Percentiles rank a stretch among this genome's conserved stretches.
phyloP scores from a whole-genome alignment of 2,888 invertebrate genomes.

The Mesorhabditis belari region DNA sequence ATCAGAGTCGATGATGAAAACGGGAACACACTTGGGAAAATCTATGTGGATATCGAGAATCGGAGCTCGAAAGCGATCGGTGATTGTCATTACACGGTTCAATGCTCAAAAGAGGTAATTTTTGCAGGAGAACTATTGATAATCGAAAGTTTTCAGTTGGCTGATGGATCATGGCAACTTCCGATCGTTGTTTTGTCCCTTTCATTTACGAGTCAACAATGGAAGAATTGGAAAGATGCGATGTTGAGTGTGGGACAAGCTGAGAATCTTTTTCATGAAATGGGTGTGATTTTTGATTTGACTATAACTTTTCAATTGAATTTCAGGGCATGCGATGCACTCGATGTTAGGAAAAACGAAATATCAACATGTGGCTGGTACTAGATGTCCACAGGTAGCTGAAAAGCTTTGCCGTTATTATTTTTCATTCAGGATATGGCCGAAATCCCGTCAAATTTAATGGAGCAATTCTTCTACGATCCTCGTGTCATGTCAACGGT shows the following conservation, averaged over 20 bases:
- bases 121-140: no score
- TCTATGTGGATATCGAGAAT: constrained; percentile 94
- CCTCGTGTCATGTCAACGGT: constrained; percentile 17
- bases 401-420: not conserved
- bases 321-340: constrained; percentile 96
- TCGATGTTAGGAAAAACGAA: constrained; percentile 90
- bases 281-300: constrained; percentile 56
- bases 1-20: constrained; percentile 69
- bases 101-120: constrained; percentile 70
- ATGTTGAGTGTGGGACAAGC: constrained; percentile 56
- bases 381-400: not conserved
- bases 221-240: constrained; percentile 11
- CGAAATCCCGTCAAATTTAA: constrained; percentile 91
- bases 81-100: constrained; percentile 97
- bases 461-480: constrained; percentile 93
- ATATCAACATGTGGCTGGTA: constrained; percentile 84
- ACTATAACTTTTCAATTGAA: not conserved
- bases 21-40: constrained; percentile 71
- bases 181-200: constrained; percentile 51
- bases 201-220: constrained; percentile 3
- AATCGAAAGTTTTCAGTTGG: constrained; percentile 28
- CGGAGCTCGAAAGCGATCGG: constrained; percentile 80
- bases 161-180: constrained; percentile 29
- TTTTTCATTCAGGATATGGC: constrained; percentile 73
- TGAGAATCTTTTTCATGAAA: constrained; percentile 95